phyloP scores from a whole-genome alignment of 2,797 vertebrate species.

The Enteromius argenteus region DNA sequence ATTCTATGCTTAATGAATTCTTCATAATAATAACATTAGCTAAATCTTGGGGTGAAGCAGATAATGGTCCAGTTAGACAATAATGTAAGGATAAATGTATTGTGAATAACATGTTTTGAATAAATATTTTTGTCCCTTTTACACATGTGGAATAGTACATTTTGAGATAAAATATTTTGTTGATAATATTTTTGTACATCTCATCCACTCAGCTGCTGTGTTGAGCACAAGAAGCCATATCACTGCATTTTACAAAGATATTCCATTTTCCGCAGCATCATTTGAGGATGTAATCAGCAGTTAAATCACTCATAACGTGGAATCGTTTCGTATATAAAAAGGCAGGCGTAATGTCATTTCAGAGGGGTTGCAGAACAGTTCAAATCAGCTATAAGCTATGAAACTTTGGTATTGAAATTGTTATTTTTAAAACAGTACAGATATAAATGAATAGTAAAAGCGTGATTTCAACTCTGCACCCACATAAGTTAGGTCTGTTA shows the following conservation, averaged over 20 bases:
- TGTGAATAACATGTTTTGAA: neutral
- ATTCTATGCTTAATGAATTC: too few species aligned
- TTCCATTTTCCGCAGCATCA: neutral
- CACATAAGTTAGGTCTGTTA: neutral
- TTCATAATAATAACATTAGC: neutral
- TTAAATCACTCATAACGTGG: neutral
- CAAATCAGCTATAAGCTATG: neutral
- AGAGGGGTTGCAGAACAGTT: neutral
- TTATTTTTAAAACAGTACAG: neutral
- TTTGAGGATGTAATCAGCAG: conserved; percentile 19
- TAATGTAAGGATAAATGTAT: neutral
- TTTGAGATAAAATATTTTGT: neutral
- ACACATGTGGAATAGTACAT: neutral
- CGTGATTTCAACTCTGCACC: neutral
- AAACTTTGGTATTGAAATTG: neutral
- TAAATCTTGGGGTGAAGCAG: neutral
- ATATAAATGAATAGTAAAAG: neutral
- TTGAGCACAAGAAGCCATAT: neutral
- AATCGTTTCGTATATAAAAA: neutral
- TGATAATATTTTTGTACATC: neutral
- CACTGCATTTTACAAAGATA: neutral
- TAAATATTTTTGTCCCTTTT: neutral
- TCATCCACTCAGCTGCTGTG: neutral
- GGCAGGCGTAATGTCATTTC: neutral
- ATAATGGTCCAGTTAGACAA: neutral